Evolutionary conservation across 2,797 vertebrate genomes (phyloP), one percentile per base, ranked within the genome.

Genomic region (Melanitta fusca): DNA sequence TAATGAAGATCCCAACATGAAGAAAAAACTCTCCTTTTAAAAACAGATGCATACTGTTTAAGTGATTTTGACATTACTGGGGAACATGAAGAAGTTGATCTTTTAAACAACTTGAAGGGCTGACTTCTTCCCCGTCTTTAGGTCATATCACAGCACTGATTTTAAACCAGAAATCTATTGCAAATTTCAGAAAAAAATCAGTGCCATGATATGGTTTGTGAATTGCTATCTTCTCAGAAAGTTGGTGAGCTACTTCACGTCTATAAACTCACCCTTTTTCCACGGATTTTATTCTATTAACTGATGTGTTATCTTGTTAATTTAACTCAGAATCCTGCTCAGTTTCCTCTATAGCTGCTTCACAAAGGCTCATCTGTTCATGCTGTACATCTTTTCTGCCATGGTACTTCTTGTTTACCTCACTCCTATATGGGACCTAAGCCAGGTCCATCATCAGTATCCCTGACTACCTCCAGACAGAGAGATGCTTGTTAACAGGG

Each of bases 161-260:
- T 91, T 89, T 77, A n/a, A 87, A 94, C 83, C 54, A 60, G 58
- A 89, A 89, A 36, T 80, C 80, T 79, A 34, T 25, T 41, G 45
- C 64, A 62, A 88, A 78, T 51, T 72, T 79, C 51, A 38, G 27
- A 64, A 53, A 66, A 56, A 66, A 90, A 89, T 83, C 79, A 74
- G 75, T 84, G 62, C 21, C 38, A 30, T 8, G 2, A 62, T 57
- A 71, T 36, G 30, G 47, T 86, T 80, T 93, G 74, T 62, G 61
- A 89, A 60, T 47, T 65, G n/a, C 39, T 85, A 3, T 45, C 70
- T 78, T 78, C 64, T 80, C 60, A 58, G 54, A 19, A 2, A 69
- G 22, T 36, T 45, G 41, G 28, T 53, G 18, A 3, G 1, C 32
- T 74, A 22, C 12, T 41, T 70, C 30, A 15, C 58, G 36, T 41